Evolutionary conservation across 2,797 vertebrate species (phyloP).

Genomic region (Cyclopterus lumpus): DNA sequence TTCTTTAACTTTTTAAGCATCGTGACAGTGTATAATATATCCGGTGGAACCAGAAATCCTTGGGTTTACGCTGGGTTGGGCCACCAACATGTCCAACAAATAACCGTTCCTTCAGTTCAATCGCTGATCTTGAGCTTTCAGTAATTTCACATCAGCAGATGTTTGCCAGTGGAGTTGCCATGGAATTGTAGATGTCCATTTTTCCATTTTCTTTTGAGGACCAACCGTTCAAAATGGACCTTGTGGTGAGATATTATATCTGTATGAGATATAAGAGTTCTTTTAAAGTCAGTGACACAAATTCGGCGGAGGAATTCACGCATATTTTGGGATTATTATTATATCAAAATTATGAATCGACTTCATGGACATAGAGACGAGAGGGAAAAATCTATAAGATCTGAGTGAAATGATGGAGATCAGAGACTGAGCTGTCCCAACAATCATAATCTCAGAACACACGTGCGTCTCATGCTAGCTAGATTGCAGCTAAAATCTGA

Average conservation of each 20-base stretch:
- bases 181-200: background rate
- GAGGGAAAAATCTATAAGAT: no score
- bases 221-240: background rate
- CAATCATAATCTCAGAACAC: no score
- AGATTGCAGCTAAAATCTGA: no score
- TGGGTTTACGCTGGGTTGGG: background rate
- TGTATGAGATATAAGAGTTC: no score
- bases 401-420: no score
- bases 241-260: background rate
- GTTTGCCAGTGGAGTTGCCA: background rate
- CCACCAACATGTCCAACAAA: background rate
- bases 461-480: no score
- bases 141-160: background rate
- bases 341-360: background rate
- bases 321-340: background rate
- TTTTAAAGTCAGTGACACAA: background rate
- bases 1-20: no score
- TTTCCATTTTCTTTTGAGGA: background rate
- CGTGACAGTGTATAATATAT: no score
- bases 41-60: no score
- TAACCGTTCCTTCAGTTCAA: background rate
- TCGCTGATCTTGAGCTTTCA: background rate
- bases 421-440: no score
- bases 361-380: background rate
- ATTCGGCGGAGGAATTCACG: background rate